Evolutionary conservation across 2,113 vertebrate genomes (phyloP).

Genomic region (Galemys pyrenaicus): DNA sequence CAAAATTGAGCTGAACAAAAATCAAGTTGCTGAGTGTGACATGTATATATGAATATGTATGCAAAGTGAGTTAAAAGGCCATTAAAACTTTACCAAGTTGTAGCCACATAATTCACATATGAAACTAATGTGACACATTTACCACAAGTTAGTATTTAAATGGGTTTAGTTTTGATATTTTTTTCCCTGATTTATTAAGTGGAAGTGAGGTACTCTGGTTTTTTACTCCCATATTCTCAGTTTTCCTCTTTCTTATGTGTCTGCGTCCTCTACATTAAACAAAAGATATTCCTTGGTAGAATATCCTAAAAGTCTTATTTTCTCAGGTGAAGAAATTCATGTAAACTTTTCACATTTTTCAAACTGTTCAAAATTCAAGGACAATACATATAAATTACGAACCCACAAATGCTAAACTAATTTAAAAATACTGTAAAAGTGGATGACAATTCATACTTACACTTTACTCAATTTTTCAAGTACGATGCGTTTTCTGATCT

Average conservation of each 20-base stretch:
- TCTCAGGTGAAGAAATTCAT: constrained; percentile 45
- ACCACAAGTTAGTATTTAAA: constrained; percentile 68
- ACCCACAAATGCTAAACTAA: constrained; percentile 24
- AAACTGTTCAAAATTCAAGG: constrained; percentile 55
- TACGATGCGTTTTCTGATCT: constrained; percentile 93
- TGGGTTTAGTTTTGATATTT: constrained; percentile 7
- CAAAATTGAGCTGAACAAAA: constrained; percentile 50
- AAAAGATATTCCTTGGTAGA: neutral
- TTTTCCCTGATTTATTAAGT: neutral
- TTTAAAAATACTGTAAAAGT: constrained; percentile 31
- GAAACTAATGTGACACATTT: constrained; percentile 54
- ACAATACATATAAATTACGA: constrained; percentile 35
- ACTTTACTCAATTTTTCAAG: constrained; percentile 93
- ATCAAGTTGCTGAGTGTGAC: constrained; percentile 62
- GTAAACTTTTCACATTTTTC: constrained; percentile 28
- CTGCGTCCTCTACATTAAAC: constrained; percentile 24
- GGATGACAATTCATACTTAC: constrained; percentile 84
- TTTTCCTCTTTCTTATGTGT: constrained; percentile 21
- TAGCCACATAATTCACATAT: constrained; percentile 37
- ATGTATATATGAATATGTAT: constrained; percentile 26
- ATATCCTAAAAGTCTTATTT: constrained; percentile 25
- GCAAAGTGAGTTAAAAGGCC: constrained; percentile 27
- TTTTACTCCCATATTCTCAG: constrained; percentile 48
- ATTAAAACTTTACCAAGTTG: constrained; percentile 46
- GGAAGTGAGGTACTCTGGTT: neutral